Base-by-base conservation (phyloP, 1,140 invertebrate genomes). In the Bombus haemorrhoidalis region DNA sequence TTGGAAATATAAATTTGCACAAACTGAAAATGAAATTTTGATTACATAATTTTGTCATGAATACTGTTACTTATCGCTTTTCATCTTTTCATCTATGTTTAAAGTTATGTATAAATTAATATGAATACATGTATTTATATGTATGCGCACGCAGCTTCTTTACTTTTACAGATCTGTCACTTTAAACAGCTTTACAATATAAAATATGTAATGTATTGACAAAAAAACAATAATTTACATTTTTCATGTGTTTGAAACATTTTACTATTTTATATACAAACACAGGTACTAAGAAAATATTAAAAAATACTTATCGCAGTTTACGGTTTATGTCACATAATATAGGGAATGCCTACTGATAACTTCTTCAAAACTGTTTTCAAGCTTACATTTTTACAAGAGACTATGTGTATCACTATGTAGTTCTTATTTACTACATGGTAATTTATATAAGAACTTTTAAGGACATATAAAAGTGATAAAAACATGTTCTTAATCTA, bases 281-380 rank as follows among this genome's bases (percentile, higher is more conserved):
- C 25, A 82, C 64, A 71, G 64, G 64, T 71, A 84, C 66, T 84
- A 77, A 68, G 39, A 22, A 69, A 71, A 71, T 66, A 34, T 34
- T 76, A 15, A 34, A 41, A 64, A 28, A 39, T 53, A 69, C 6
- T 28, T 41, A 57, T 37, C 3, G 12, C 18, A 82, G 3, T 81
- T 39, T 34, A 41, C 18, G 18, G 34, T 43, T 28, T 59, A 25
- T 39, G 10, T 62, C 4, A 64, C 6, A 34, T n/a, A 13, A 41
- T 34, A 37, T 47, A 68, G 22, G 9, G 10, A 15, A 69, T 57
- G 47, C 43, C 37, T 78, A 82, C 28, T 22, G 18, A 39, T 75
- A 12, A 83, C 10, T 37, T 83, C 25, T 59, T 78, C 8, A 18
- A 28, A 71, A 59, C 25, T 43, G 13, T 78, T 5, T 59, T 71